Evolutionary conservation across 2,113 vertebrate genomes (phyloP), one percentile per base, ranked within the genome.

Genomic region (Psilopogon haemacephalus): DNA sequence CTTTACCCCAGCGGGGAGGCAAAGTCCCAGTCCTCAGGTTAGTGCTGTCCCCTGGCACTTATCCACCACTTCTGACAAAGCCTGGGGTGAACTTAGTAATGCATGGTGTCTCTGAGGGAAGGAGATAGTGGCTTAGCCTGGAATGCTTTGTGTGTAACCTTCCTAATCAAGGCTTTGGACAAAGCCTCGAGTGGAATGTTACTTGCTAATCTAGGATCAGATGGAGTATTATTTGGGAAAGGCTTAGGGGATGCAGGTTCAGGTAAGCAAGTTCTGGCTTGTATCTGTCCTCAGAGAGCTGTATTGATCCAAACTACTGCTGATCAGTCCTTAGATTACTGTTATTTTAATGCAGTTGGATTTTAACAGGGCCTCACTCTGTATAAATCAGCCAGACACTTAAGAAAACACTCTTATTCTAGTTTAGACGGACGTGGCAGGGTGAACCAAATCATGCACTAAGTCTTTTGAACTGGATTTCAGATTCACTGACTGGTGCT

Each of bases 1-100:
- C 98, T 98, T 86, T 98, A 98, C 90, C 96, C 97, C 84, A 89
- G 97, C 33, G 96, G 97, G 18, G 98, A 99, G 94, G 97, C 97
- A 18, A 98, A 98, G 95, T 98, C 98, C 86, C 97, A 98, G 68
- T 94, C 96, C 37, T 97, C 97, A 33, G 98, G 98, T 98, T 90
- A 97, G 97, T 79, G 73, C 85, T 76, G 62, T 30, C 52, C 17
- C 12, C 50, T 65, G 54, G 37, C 59, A 74, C 59, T 19, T 16
- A 21, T 52, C 52, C 46, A 7, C 30, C 4, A 0, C 27, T 76
- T 69, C 67, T 83, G 37, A 37, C 20, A 44, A 72, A 72, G 54
- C n/a, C 68, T 75, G 26, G 7, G 35, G 2, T 44, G 48, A 79
- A 14, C 23, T 23, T 27, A 21, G 8, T 48, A 15, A 12, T 30